Conservation (phyloP, 2,888 invertebrate genomes). For the Oscheius onirici region DNA sequence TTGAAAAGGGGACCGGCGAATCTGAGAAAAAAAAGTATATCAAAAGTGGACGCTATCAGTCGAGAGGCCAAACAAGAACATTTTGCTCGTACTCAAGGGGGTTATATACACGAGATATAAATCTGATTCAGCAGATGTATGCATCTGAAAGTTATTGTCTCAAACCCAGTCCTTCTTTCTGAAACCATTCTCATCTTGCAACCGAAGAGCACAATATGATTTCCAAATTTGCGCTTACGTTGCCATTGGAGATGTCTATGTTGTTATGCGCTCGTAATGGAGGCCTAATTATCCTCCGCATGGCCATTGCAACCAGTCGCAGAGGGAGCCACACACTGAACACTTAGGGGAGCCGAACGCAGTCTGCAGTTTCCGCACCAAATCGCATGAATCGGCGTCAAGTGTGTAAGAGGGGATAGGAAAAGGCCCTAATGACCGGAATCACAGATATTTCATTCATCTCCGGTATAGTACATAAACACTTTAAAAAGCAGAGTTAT, state of each 20-base stretch:
- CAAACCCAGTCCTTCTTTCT: too few species aligned
- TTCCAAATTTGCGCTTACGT: constrained; percentile 2
- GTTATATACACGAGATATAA: too few species aligned
- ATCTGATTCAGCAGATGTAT: too few species aligned
- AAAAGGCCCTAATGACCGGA: background rate
- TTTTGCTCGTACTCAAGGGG: too few species aligned
- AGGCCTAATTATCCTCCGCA: constrained; percentile 25
- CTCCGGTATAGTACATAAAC: too few species aligned
- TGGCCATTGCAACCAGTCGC: constrained; percentile 16
- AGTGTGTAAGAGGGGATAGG: background rate
- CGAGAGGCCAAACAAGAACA: too few species aligned
- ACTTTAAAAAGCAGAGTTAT: too few species aligned
- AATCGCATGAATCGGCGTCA: constrained; percentile 20
- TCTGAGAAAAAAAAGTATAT: background rate
- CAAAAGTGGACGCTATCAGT: background rate
- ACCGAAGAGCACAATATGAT: background rate
- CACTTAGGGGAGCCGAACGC: constrained; percentile 17
- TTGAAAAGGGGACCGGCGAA: background rate
- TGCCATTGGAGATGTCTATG: constrained; percentile 20
- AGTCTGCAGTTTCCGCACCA: constrained; percentile 23
- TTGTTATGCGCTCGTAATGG: constrained; percentile 12
- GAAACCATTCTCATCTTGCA: too few species aligned
- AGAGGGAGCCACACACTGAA: constrained; percentile 3
- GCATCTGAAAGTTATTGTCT: too few species aligned
- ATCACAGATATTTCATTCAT: too few species aligned